A percentile compares a stretch with the other conserved stretches of the same genome.
These are phyloP conservation scores for Rhynchopsitta pachyrhyncha DNA, from an alignment of 2,113 vertebrate species.

Conservation along the genomic window DNA sequence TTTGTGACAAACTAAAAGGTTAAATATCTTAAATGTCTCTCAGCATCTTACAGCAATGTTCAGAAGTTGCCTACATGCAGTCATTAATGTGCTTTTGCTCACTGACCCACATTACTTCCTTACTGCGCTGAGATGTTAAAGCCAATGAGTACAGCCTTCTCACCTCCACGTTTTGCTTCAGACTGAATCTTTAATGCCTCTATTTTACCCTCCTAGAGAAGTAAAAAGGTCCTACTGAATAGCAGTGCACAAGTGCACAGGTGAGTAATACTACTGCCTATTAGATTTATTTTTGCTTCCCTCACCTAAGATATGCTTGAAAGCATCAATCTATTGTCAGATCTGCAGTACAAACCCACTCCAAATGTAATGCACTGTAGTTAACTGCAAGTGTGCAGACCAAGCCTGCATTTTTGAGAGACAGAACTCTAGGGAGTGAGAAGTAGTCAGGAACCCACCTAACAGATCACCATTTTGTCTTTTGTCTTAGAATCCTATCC, in stretches of 20 bases:
- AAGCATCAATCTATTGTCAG: neutral
- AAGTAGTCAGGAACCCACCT: neutral
- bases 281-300: neutral
- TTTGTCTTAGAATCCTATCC: neutral
- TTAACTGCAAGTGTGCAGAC: neutral
- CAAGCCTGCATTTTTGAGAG: neutral
- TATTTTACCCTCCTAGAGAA: neutral
- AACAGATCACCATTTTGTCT: neutral
- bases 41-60: neutral
- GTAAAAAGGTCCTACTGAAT: neutral
- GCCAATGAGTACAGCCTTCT: neutral
- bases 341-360: neutral
- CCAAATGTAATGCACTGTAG: neutral
- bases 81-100: neutral
- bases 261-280: neutral
- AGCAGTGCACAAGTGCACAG: neutral
- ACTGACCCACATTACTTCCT: neutral
- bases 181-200: neutral
- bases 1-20: neutral
- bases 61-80: neutral
- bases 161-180: neutral
- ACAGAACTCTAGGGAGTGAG: neutral
- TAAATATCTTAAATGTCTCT: neutral
- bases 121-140: neutral
- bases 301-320: neutral